phyloP scores from a whole-genome alignment of 2,113 vertebrate species.

The Acrocephalus kingi region DNA sequence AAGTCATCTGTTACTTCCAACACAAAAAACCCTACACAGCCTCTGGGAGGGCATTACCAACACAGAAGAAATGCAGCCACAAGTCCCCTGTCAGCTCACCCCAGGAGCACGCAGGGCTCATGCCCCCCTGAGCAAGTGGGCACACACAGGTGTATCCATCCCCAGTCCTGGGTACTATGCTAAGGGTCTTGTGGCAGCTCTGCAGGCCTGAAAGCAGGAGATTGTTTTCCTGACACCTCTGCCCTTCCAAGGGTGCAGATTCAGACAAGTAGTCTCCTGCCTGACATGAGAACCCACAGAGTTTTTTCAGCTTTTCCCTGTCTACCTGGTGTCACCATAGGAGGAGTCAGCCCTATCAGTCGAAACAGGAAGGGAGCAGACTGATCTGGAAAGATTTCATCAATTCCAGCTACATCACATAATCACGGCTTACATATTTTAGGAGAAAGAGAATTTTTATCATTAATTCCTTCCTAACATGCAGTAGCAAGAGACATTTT shows the following conservation, averaged over 20 bases:
- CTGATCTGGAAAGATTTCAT: not conserved
- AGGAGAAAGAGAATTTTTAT: not conserved
- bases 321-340: not conserved
- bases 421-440: not conserved
- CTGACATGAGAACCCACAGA: not conserved
- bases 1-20: not conserved
- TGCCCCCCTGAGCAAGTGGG: fast-evolving
- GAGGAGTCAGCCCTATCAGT: not conserved
- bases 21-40: not conserved
- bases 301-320: not conserved
- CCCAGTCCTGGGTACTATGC: not conserved
- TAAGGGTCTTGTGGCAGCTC: not conserved
- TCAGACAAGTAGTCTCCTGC: not conserved
- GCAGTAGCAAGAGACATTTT: not conserved
- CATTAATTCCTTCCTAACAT: not conserved
- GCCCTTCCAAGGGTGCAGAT: not conserved
- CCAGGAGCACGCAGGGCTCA: not conserved
- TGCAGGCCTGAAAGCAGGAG: not conserved
- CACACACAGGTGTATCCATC: fast-evolving
- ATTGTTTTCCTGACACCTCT: not conserved
- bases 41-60: not conserved
- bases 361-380: not conserved
- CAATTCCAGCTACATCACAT: not conserved
- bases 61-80: not conserved
- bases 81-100: not conserved